Evolutionary conservation across 2,797 vertebrate species (phyloP).

Genomic region (Parauchenoglanis ngamensis): DNA sequence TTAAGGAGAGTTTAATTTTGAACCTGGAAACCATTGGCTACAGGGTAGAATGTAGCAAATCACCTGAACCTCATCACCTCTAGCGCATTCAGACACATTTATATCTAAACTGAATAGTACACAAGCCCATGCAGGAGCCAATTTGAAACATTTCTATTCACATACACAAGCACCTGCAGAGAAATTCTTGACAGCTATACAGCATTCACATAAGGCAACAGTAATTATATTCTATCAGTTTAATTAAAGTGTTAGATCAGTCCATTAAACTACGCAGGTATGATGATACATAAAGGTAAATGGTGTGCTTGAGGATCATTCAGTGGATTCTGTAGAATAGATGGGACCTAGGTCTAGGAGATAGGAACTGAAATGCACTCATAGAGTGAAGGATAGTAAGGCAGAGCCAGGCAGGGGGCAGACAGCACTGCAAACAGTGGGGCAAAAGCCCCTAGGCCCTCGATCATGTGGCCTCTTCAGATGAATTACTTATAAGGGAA

Average conservation of each 20-base stretch:
- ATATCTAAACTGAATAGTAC: neutral
- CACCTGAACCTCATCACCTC: neutral
- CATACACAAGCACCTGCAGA: neutral
- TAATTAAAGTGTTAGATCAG: neutral
- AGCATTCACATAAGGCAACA: neutral
- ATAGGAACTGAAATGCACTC: neutral
- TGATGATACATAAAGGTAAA: conserved; percentile 22
- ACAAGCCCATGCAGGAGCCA: neutral
- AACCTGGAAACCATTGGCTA: neutral
- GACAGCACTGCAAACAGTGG: conserved; percentile 54
- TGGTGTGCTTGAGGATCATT: neutral
- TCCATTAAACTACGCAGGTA: neutral
- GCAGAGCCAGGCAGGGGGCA: conserved; percentile 44
- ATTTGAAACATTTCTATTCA: neutral
- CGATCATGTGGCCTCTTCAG: conserved; percentile 60
- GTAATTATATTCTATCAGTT: neutral
- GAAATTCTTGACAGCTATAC: neutral
- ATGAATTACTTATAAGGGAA: conserved; percentile 77
- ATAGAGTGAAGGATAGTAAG: conserved; percentile 36
- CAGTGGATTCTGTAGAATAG: neutral
- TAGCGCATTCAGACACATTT: neutral
- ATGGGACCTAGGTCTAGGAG: conserved; percentile 12
- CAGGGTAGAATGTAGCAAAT: neutral
- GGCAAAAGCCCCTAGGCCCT: conserved; percentile 54
- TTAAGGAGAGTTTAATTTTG: neutral